Conservation (phyloP, 2,113 vertebrate genomes). For the Sphaerodactylus townsendi region DNA sequence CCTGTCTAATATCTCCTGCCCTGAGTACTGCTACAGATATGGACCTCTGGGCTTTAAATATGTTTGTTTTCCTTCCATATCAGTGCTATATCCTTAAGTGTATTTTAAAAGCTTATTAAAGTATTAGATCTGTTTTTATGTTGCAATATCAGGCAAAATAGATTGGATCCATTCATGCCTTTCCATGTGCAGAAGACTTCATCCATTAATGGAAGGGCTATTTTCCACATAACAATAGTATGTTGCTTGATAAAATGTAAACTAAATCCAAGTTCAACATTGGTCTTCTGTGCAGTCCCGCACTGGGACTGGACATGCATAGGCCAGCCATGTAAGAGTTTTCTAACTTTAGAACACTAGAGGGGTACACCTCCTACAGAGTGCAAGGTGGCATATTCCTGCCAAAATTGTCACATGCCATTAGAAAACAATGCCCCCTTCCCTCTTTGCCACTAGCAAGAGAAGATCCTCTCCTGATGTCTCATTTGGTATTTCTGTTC, state of each 20-base stretch:
- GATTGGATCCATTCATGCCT: slow-evolving; percentile 12
- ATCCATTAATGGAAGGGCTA: background rate
- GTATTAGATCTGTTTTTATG: background rate
- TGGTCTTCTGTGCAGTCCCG: too few relatives aligned
- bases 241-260: background rate
- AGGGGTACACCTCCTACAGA: too few relatives aligned
- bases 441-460: too few relatives aligned
- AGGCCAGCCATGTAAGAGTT: too few relatives aligned
- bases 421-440: too few relatives aligned
- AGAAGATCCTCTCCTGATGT: too few relatives aligned
- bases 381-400: too few relatives aligned
- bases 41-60: background rate
- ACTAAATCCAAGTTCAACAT: background rate
- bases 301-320: too few relatives aligned
- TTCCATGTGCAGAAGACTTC: background rate
- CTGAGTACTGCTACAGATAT: background rate
- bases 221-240: background rate
- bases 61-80: background rate
- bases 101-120: background rate
- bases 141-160: background rate
- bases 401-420: too few relatives aligned
- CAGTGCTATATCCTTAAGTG: background rate
- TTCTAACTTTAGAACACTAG: too few relatives aligned
- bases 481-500: too few relatives aligned
- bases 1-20: background rate